Percentiles rank a stretch among this genome's conserved stretches.
Evolutionary conservation across 2,797 vertebrate species (phyloP).

Genomic region (Malurus splendens): DNA sequence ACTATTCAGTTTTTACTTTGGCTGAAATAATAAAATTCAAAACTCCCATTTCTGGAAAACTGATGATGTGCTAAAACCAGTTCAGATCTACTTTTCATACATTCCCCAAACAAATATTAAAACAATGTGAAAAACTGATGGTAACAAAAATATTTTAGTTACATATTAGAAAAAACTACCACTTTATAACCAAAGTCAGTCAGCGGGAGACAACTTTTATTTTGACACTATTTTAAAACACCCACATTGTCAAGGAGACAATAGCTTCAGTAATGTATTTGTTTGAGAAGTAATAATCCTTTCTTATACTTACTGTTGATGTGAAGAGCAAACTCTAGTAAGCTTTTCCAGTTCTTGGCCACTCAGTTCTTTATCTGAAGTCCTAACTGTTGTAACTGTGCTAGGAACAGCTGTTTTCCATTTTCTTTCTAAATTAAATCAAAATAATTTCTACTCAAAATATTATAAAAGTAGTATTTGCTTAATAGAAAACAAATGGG

Average conservation of each 20-base stretch:
- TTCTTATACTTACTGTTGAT: conserved; percentile 82
- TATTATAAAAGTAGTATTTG: not conserved
- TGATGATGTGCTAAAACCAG: not conserved
- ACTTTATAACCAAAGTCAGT: not conserved
- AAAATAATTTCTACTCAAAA: conserved; percentile 19
- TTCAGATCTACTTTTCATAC: not conserved
- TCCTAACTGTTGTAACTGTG: conserved; percentile 24
- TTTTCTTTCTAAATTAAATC: conserved; percentile 80
- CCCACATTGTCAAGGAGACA: not conserved
- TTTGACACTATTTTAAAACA: not conserved
- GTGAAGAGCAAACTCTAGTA: conserved; percentile 84
- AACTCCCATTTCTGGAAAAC: not conserved
- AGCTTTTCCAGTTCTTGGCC: conserved; percentile 81
- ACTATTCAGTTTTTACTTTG: not conserved
- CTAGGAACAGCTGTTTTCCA: conserved; percentile 68
- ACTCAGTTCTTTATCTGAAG: conserved; percentile 69
- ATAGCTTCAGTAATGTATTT: not conserved
- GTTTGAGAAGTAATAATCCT: not conserved
- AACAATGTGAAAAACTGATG: not conserved
- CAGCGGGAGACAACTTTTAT: not conserved
- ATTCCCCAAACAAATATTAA: not conserved
- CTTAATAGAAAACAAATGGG: not conserved
- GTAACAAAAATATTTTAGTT: not conserved
- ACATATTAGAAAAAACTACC: not conserved
- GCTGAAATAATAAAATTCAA: not conserved